A percentile compares a stretch with the other conserved stretches of the same genome.
These are phyloP conservation scores for Ptilonorhynchus violaceus DNA, from an alignment of 2,113 vertebrate genomes.

Conservation along the genomic window DNA sequence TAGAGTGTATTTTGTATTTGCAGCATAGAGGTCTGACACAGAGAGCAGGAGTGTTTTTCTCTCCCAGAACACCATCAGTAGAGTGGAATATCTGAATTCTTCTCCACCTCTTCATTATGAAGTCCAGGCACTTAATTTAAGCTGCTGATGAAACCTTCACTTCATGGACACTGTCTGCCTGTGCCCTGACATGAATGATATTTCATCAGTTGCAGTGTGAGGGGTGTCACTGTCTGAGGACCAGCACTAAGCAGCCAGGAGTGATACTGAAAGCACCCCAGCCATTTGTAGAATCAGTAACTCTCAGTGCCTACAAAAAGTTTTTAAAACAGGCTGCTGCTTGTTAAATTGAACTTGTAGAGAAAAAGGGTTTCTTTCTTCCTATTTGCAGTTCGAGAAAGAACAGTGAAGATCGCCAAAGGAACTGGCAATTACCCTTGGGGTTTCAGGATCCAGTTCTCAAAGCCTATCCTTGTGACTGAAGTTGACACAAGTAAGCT, in stretches of 20 bases:
- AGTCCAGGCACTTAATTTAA: background rate
- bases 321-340: background rate
- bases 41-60: background rate
- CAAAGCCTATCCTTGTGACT: slow-evolving; percentile 90
- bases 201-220: rapidly evolving
- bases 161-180: background rate
- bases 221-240: background rate
- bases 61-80: rapidly evolving
- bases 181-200: background rate
- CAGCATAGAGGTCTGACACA: background rate
- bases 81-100: background rate
- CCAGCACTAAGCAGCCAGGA: background rate
- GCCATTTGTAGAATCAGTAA: background rate
- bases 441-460: slow-evolving; percentile 92
- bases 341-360: background rate
- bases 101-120: background rate
- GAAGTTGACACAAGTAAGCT: slow-evolving; percentile 93
- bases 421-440: slow-evolving; percentile 87
- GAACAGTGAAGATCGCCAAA: slow-evolving; percentile 84
- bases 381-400: slow-evolving; percentile 80
- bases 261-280: background rate
- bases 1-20: background rate
- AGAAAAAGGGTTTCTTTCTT: background rate
- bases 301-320: background rate
- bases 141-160: background rate